Conservation (phyloP, 1,140 invertebrate species). For the Drosophila fuyamai region DNA sequence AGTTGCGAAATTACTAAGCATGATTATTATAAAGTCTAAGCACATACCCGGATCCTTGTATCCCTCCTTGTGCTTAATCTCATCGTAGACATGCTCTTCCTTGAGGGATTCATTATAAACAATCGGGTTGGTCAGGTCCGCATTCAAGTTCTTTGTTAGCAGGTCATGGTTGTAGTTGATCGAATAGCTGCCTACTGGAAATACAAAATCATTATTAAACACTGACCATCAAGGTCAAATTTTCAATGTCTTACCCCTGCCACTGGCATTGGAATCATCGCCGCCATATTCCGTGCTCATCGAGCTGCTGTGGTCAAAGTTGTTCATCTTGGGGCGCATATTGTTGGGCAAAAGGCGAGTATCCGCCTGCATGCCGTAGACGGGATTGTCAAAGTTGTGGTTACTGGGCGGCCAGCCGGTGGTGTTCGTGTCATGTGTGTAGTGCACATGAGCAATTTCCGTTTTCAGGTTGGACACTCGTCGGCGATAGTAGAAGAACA, state of each 20-base stretch:
- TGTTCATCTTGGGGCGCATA: slow-evolving; percentile 86
- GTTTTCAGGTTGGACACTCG: slow-evolving; percentile 92
- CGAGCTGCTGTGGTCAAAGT: slow-evolving; percentile 65
- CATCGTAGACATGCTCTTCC: slow-evolving; percentile 95
- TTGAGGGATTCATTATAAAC: slow-evolving; percentile 90
- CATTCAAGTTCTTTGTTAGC: slow-evolving; percentile 91
- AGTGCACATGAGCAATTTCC: slow-evolving; percentile 94
- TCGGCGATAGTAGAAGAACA: slow-evolving; percentile 91
- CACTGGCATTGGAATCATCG: slow-evolving; percentile 81
- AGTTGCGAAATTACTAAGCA: slow-evolving; percentile 11
- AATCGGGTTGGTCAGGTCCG: slow-evolving; percentile 93
- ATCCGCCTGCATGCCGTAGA: slow-evolving; percentile 90
- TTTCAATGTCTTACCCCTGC: slow-evolving; percentile 50
- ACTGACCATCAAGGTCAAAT: neutral
- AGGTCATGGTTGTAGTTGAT: slow-evolving; percentile 87
- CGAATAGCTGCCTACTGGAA: slow-evolving; percentile 85
- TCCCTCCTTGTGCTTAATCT: slow-evolving; percentile 93
- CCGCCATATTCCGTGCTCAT: slow-evolving; percentile 58
- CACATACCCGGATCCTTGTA: slow-evolving; percentile 85
- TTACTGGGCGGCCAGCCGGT: slow-evolving; percentile 88
- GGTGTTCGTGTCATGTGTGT: slow-evolving; percentile 91
- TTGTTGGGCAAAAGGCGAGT: slow-evolving; percentile 88
- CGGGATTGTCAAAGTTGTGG: slow-evolving; percentile 96
- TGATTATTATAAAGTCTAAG: neutral
- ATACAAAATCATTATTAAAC: neutral